phyloP scores from a whole-genome alignment of 2,797 vertebrate species.

The Lacerta viridis region DNA sequence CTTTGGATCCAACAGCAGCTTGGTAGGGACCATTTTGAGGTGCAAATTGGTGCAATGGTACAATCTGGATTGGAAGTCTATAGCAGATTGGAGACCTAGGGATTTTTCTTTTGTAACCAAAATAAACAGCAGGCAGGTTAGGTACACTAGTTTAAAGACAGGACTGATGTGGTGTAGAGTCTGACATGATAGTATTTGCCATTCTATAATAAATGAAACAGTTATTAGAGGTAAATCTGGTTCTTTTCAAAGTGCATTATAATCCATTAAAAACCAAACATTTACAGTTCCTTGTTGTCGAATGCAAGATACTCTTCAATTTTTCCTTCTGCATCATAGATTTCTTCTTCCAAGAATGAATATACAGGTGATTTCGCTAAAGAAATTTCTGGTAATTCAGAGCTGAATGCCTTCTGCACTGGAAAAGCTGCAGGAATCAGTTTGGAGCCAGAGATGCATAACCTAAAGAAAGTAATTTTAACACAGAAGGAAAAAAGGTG shows the following conservation, averaged over 20 bases:
- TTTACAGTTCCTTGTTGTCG: conserved; percentile 85
- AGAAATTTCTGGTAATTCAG: conserved; percentile 38
- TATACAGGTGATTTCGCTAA: conserved; percentile 36
- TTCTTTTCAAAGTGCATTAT: neutral
- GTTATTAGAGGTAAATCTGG: conserved; percentile 10
- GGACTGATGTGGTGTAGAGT: neutral
- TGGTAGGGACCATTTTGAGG: neutral
- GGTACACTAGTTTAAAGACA: neutral
- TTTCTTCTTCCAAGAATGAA: conserved; percentile 84
- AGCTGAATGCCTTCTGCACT: conserved; percentile 46
- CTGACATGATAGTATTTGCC: neutral
- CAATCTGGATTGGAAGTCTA: neutral
- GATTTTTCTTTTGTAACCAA: neutral
- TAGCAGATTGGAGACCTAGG: neutral
- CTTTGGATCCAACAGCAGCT: neutral
- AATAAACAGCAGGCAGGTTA: neutral
- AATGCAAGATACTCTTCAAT: conserved; percentile 90
- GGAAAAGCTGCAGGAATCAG: conserved; percentile 72
- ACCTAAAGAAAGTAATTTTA: conserved; percentile 71
- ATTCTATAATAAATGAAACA: neutral
- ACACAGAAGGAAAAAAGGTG: conserved; percentile 17
- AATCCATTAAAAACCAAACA: conserved; percentile 43
- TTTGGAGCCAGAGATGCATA: conserved; percentile 83
- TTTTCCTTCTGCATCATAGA: conserved; percentile 85
- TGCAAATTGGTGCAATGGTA: neutral